phyloP scores from a whole-genome alignment of 2,113 vertebrate genomes.

The Theropithecus gelada region DNA sequence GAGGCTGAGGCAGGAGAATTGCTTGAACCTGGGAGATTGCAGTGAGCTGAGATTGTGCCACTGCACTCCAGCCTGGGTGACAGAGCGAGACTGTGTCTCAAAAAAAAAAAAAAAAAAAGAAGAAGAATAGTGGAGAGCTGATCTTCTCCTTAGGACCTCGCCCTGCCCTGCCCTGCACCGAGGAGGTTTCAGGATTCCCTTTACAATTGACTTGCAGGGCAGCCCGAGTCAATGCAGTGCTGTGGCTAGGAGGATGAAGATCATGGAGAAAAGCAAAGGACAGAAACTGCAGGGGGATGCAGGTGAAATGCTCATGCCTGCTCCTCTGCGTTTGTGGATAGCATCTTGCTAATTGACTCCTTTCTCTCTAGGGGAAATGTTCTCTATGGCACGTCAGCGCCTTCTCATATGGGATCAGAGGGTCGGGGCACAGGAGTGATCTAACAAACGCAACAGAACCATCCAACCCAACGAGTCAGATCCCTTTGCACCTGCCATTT shows the following conservation, averaged over 20 bases:
- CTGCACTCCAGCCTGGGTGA: too few species aligned
- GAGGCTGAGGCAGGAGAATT: too few species aligned
- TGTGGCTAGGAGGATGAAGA: neutral
- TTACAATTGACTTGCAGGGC: neutral
- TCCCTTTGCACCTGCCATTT: neutral
- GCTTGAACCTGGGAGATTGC: too few species aligned
- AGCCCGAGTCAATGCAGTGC: accelerated
- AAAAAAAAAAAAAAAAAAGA: too few species aligned
- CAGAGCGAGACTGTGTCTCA: too few species aligned
- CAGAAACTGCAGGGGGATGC: accelerated
- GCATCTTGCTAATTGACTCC: neutral
- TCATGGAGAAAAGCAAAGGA: neutral
- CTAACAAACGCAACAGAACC: neutral
- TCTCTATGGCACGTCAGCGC: neutral
- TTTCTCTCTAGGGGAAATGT: accelerated
- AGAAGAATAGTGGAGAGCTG: neutral
- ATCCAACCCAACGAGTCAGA: accelerated
- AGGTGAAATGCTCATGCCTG: accelerated
- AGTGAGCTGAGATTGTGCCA: too few species aligned
- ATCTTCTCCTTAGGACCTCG: too few species aligned
- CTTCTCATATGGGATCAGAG: neutral
- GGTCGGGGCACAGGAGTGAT: accelerated
- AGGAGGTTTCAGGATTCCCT: neutral
- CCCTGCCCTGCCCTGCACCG: neutral
- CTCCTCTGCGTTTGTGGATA: accelerated